Percentiles rank a stretch among this genome's conserved stretches.
Evolutionary conservation across 2,888 invertebrate species (phyloP).

Genomic region (Sisyra terminalis): DNA sequence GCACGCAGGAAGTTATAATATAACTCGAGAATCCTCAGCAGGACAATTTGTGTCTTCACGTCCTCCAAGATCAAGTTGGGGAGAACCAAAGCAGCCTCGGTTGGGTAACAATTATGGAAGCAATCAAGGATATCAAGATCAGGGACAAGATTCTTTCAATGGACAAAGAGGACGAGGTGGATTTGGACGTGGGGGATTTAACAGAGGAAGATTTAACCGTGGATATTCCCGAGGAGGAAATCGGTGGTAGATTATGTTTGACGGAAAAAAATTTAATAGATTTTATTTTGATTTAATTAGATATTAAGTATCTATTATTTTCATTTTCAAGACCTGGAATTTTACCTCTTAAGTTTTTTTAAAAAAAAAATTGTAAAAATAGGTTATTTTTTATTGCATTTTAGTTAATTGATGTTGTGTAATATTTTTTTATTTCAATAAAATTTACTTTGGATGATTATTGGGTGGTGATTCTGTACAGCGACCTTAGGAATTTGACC

Average conservation of each 20-base stretch:
- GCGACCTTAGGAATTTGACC: too few species aligned
- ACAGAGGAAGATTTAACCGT: slow-evolving; percentile 14
- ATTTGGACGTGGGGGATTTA: slow-evolving; percentile 15
- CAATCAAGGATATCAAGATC: slow-evolving; percentile 21
- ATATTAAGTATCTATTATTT: too few species aligned
- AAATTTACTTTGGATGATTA: too few species aligned
- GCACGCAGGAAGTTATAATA: slow-evolving; percentile 52
- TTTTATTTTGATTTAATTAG: too few species aligned
- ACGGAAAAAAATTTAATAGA: too few species aligned
- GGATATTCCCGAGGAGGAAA: slow-evolving; percentile 17
- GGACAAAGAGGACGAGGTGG: slow-evolving; percentile 16
- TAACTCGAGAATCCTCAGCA: slow-evolving; percentile 29
- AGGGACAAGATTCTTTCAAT: slow-evolving; percentile 18
- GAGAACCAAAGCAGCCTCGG: slow-evolving; percentile 7
- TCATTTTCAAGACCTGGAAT: too few species aligned
- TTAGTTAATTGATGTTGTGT: too few species aligned
- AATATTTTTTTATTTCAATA: too few species aligned
- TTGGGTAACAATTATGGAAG: neutral
- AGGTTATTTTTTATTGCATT: too few species aligned
- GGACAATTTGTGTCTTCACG: slow-evolving; percentile 34
- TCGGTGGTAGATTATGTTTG: slow-evolving; percentile 14
- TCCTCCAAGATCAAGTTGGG: slow-evolving; percentile 26
- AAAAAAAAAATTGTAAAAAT: too few species aligned
- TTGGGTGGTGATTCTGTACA: too few species aligned
- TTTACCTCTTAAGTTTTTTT: too few species aligned